A percentile compares a stretch with the other conserved stretches of the same genome.
phyloP scores from a whole-genome alignment of 2,888 invertebrate species.

The Teleiodes luculella region DNA sequence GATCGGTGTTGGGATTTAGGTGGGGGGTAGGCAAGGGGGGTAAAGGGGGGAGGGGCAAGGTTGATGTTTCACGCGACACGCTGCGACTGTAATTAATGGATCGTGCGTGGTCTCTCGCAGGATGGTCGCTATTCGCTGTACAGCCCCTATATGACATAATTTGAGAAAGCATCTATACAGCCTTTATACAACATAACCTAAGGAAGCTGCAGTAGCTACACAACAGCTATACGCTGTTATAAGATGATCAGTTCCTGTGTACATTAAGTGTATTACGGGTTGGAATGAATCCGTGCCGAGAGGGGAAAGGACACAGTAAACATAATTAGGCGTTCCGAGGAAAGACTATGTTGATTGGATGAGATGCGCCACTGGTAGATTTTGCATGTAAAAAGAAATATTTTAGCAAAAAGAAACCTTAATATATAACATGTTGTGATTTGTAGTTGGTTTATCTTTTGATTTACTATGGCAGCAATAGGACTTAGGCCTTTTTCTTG shows the following conservation, averaged over 20 bases:
- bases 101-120: conserved; percentile 47
- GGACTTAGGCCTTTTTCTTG: too few relatives aligned
- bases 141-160: conserved; percentile 33
- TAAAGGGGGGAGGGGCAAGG: conserved; percentile 28
- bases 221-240: conserved; percentile 22
- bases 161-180: too few relatives aligned
- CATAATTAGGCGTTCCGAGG: conserved; percentile 54
- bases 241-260: conserved; percentile 41
- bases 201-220: conserved; percentile 15
- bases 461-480: too few relatives aligned
- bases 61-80: conserved; percentile 43
- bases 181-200: too few relatives aligned
- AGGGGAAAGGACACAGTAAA: conserved; percentile 52
- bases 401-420: too few relatives aligned
- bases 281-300: conserved; percentile 41
- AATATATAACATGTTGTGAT: too few relatives aligned
- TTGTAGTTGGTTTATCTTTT: too few relatives aligned
- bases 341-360: conserved; percentile 57
- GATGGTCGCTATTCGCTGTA: conserved; percentile 32
- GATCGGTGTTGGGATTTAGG: conserved; percentile 53
- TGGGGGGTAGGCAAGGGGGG: conserved; percentile 31
- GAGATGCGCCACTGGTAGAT: conserved; percentile 49
- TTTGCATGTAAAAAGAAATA: conserved; percentile 57
- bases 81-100: conserved; percentile 47
- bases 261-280: conserved; percentile 40